phyloP scores from a whole-genome alignment of 2,888 invertebrate genomes.

The Phaonia tiefii region DNA sequence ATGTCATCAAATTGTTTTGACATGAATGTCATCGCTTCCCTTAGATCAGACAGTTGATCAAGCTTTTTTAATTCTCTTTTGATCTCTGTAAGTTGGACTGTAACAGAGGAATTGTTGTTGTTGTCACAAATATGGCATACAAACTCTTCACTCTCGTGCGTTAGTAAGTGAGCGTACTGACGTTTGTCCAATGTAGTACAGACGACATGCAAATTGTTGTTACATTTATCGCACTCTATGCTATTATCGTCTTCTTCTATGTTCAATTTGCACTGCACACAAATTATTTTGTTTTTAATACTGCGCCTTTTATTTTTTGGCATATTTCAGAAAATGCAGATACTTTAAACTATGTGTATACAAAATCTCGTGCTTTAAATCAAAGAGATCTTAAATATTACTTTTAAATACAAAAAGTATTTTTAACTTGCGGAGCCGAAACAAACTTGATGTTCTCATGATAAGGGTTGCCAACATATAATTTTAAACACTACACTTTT shows the following conservation, averaged over 20 bases:
- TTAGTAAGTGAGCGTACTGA: constrained; percentile 4
- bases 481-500: no score
- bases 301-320: not conserved
- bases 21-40: no score
- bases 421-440: not conserved
- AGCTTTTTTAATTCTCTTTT: no score
- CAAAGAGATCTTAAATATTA: no score
- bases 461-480: not conserved
- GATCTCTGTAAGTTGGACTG: constrained; percentile 7
- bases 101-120: not conserved
- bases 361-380: not conserved
- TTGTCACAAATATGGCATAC: constrained; percentile 17
- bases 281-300: constrained; percentile 6
- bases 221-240: no score
- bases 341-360: not conserved
- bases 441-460: not conserved
- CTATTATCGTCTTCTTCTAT: constrained; percentile 8
- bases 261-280: constrained; percentile 17
- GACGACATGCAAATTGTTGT: no score
- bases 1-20: no score
- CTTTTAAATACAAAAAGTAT: not conserved
- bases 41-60: no score
- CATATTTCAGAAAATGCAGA: not conserved
- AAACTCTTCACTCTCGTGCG: constrained; percentile 34
- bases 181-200: no score